These are phyloP conservation scores for Pipa parva DNA, from an alignment of 2,113 vertebrate genomes.

Conservation along the genomic window DNA sequence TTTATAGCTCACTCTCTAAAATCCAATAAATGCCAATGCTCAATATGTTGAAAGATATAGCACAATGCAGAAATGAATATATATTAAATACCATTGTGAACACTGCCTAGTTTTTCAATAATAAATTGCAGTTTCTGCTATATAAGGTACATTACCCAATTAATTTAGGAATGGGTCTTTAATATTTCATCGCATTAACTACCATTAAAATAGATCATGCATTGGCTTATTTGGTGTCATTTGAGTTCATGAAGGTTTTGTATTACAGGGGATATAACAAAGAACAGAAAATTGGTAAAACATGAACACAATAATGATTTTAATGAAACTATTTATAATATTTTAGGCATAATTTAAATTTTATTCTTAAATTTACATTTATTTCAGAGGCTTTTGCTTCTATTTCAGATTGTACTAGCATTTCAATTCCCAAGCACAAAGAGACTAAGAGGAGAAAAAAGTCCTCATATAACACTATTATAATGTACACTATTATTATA, in stretches of 20 bases:
- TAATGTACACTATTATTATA: no score
- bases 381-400: no score
- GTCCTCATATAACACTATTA: no score
- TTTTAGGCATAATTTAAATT: no score
- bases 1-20: background rate
- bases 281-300: slow-evolving; percentile 24
- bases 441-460: no score
- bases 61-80: slow-evolving; percentile 2
- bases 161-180: slow-evolving; percentile 40
- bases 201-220: slow-evolving; percentile 41
- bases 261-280: slow-evolving; percentile 37
- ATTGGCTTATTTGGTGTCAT: slow-evolving; percentile 36
- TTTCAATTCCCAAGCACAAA: no score
- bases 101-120: slow-evolving; percentile 27
- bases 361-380: no score
- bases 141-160: slow-evolving; percentile 40
- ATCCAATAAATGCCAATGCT: background rate
- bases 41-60: background rate
- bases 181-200: slow-evolving; percentile 43
- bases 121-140: slow-evolving; percentile 35
- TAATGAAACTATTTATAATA: slow-evolving; percentile 23
- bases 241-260: slow-evolving; percentile 16
- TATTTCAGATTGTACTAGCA: no score
- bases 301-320: slow-evolving; percentile 29
- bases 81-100: slow-evolving; percentile 19